Evolutionary conservation across 2,888 invertebrate genomes (phyloP).

Genomic region (Oligia latruncula): DNA sequence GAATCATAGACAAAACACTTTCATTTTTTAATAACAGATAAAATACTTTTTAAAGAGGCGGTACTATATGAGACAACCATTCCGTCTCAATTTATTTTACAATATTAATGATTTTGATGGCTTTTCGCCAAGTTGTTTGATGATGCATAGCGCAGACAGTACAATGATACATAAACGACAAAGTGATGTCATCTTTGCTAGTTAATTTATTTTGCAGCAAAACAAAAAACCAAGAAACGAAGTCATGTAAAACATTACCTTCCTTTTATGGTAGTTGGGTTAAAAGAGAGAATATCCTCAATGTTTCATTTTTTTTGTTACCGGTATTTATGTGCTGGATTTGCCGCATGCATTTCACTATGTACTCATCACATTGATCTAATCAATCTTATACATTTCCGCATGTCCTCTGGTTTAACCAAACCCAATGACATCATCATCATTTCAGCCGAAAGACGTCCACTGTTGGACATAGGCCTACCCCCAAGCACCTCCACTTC

Average conservation of each 20-base stretch:
- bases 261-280: neutral
- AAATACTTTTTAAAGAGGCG: neutral
- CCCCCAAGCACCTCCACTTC: no score
- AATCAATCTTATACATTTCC: no score
- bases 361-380: no score
- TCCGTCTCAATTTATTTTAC: neutral
- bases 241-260: neutral
- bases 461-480: no score
- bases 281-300: neutral
- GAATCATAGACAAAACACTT: constrained; percentile 16
- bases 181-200: neutral
- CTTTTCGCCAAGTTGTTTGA: constrained; percentile 47
- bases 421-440: no score
- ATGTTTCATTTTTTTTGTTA: neutral
- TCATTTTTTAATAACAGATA: constrained; percentile 21
- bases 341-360: no score
- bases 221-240: neutral
- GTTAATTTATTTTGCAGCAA: neutral
- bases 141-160: constrained; percentile 13
- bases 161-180: constrained; percentile 22
- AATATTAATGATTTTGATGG: constrained; percentile 31
- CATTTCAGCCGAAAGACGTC: no score
- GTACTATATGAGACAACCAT: neutral
- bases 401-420: no score
- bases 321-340: neutral